Evolutionary conservation across 2,797 vertebrate species (phyloP).

Genomic region (Presbytis comata): DNA sequence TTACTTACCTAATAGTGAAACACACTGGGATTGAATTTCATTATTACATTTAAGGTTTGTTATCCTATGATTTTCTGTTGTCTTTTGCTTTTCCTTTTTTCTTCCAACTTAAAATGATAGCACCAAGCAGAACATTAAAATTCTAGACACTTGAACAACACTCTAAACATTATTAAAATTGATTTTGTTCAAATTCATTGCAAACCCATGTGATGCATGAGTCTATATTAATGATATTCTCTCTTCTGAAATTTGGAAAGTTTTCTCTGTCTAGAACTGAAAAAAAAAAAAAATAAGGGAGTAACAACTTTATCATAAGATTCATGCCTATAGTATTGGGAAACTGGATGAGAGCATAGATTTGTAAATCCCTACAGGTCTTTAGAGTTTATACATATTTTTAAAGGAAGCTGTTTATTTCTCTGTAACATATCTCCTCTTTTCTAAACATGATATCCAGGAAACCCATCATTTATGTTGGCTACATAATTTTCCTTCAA

Average conservation of each 20-base stretch:
- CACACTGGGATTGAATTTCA: not conserved
- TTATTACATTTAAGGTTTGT: slow-evolving; percentile 25
- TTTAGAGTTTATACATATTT: not conserved
- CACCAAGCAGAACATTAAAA: slow-evolving; percentile 39
- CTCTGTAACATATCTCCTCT: not conserved
- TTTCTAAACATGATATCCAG: not conserved
- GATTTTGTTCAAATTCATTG: slow-evolving; percentile 46
- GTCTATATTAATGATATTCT: slow-evolving; percentile 26
- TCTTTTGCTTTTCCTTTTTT: not conserved
- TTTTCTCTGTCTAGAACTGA: not conserved
- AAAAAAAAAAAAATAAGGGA: not conserved
- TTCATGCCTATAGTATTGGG: not conserved
- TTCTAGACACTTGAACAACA: not conserved
- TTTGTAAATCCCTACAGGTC: slow-evolving; percentile 42
- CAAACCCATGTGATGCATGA: not conserved
- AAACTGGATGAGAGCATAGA: not conserved
- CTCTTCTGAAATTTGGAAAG: slow-evolving; percentile 14
- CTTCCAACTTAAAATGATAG: slow-evolving; percentile 22
- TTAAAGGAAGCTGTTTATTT: not conserved
- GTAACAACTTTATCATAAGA: slow-evolving; percentile 2
- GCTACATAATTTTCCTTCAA: not conserved
- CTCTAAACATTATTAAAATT: slow-evolving; percentile 41
- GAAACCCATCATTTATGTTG: not conserved
- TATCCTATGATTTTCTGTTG: not conserved
- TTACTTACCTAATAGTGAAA: not conserved